These are phyloP conservation scores for Meandrusa payeni DNA, from an alignment of 2,888 invertebrate species.

Conservation along the genomic window DNA sequence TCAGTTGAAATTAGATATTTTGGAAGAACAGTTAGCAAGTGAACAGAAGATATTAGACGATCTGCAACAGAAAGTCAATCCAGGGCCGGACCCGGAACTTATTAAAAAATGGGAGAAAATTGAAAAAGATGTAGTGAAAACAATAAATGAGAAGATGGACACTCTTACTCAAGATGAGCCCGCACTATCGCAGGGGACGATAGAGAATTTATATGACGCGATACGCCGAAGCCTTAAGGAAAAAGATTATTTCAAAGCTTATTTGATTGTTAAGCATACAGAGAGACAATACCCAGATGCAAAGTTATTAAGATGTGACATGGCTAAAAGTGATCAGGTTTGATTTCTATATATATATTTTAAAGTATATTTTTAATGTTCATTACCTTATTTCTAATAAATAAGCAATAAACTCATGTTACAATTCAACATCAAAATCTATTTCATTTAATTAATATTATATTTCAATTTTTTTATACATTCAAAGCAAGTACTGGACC, in stretches of 20 bases:
- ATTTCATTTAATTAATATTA: no score
- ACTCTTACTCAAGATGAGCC: constrained; percentile 69
- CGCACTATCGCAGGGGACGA: constrained; percentile 62
- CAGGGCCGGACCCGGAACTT: constrained; percentile 63
- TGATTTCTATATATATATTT: no score
- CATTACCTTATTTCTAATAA: no score
- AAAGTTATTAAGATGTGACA: constrained; percentile 64
- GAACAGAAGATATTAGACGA: constrained; percentile 84
- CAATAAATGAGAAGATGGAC: constrained; percentile 73
- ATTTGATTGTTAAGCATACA: constrained; percentile 68
- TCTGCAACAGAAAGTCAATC: constrained; percentile 74
- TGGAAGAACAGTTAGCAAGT: constrained; percentile 80
- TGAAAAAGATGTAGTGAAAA: constrained; percentile 67
- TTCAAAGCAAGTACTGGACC: no score
- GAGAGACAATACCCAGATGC: constrained; percentile 73
- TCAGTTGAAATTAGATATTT: constrained; percentile 80
- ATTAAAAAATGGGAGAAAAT: constrained; percentile 77
- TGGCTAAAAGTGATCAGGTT: constrained; percentile 76
- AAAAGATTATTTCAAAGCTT: constrained; percentile 76
- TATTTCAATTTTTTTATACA: no score
- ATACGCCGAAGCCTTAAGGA: constrained; percentile 66
- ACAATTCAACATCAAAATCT: no score
- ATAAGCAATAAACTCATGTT: no score
- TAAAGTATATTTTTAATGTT: no score
- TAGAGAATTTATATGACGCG: constrained; percentile 65